Evolutionary conservation across 2,888 invertebrate species (phyloP), one percentile per base, ranked within the genome.

Genomic region (Plusia festucae): DNA sequence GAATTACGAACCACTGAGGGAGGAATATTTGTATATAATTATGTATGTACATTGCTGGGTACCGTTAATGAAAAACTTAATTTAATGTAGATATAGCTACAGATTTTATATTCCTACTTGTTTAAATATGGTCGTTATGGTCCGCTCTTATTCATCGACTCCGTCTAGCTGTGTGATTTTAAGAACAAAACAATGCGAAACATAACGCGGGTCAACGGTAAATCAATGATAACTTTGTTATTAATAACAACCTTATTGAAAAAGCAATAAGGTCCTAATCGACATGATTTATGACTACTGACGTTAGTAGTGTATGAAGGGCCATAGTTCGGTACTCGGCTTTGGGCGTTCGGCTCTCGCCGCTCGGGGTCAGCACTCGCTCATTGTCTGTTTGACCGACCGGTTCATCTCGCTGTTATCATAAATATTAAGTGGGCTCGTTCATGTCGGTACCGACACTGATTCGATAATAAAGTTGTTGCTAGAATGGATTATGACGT

Each of bases 381-480:
- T 55, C 57, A 82, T 82, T 81, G 80, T 82, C 55, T 70, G 75
- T 69, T 82, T 80, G 82, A 79, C 82, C 78, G 80, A 24, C 68
- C 56, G 51, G 34, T 57, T 58, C 61, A 74, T 75, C 80, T 68
- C 60, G 56, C 73, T 73, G 56, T 77, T 73, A 76, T 67, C 73
- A 60, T 73, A 34, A 56, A 73, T 61, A 77, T 67, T 67, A 67
- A 77, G 78, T 67, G 73, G 56, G 46, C 77, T 77, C 59, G 67
- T 77, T 73, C 73, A 76, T 73, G 77, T 56, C 60, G 22, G 40
- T 55, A 66, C 55, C 44, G 60, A 9, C n/a, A 59, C 16, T 53
- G 53, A 71, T 51, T 46, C 13, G 30, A n/a, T 53, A 56, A 59
- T 75, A 44, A 11, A n/a, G 24, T 13, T 1, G 15, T 22, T 1